Conservation (phyloP, 53 echinoderm and acorn worm species). For the Echinometra lucunter region DNA sequence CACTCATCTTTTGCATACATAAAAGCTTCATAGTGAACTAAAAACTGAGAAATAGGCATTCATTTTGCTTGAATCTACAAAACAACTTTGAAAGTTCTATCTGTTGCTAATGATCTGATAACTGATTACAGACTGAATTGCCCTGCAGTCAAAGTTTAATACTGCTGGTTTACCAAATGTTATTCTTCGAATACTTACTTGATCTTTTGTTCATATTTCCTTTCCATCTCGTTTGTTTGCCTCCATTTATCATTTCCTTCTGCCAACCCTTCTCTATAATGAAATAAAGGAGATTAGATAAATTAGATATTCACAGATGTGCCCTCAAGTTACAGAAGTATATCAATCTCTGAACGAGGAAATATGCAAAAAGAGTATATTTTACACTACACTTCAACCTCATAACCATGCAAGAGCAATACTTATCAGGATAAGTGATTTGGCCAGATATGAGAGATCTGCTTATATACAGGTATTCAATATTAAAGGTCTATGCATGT, state of each 20-base stretch:
- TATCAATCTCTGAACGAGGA: no score
- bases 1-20: not conserved
- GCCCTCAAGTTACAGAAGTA: not conserved
- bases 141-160: not conserved
- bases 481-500: no score
- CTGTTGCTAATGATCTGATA: not conserved
- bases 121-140: not conserved
- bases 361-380: no score
- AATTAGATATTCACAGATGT: not conserved
- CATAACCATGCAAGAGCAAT: no score
- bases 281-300: slow-evolving; percentile 2
- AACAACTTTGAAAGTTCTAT: not conserved
- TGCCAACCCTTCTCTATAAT: slow-evolving; percentile 64
- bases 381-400: no score
- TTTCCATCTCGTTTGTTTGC: slow-evolving; percentile 79
- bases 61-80: not conserved
- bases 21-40: not conserved
- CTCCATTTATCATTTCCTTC: slow-evolving; percentile 83
- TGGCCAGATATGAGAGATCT: no score
- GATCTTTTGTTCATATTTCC: slow-evolving; percentile 73
- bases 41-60: not conserved
- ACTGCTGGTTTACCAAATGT: not conserved
- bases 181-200: slow-evolving; percentile 67
- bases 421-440: no score
- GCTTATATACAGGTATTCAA: no score